phyloP scores from a whole-genome alignment of 1,140 invertebrate genomes.

The Pogonomyrmex barbatus region DNA sequence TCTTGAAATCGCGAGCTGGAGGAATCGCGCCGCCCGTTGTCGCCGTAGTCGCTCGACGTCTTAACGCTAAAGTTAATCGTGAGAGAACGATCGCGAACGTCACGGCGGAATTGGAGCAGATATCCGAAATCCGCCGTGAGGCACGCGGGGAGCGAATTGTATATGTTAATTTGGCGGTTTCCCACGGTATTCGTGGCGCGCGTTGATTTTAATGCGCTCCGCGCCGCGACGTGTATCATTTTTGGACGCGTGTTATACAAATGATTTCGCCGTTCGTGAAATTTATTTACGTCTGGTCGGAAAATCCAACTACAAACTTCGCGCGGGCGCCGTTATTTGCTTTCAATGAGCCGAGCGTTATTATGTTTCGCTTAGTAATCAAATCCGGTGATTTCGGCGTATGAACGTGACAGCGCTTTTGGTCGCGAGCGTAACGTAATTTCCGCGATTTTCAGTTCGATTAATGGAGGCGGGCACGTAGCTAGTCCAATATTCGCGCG shows the following conservation, averaged over 20 bases:
- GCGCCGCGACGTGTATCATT: slow-evolving; percentile 38
- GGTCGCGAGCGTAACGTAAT: slow-evolving; percentile 64
- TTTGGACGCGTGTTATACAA: slow-evolving; percentile 54
- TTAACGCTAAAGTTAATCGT: neutral
- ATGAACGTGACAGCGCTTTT: slow-evolving; percentile 72
- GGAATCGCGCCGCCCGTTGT: neutral
- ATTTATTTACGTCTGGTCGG: slow-evolving; percentile 59
- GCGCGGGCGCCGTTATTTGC: slow-evolving; percentile 51
- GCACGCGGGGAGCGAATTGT: slow-evolving; percentile 9
- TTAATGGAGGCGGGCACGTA: slow-evolving; percentile 69
- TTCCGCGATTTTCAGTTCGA: slow-evolving; percentile 75
- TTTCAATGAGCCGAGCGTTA: slow-evolving; percentile 64
- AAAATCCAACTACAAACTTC: slow-evolving; percentile 56
- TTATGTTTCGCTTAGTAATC: slow-evolving; percentile 65
- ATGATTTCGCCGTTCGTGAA: slow-evolving; percentile 57
- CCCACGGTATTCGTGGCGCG: slow-evolving; percentile 32
- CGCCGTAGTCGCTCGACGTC: too few species aligned
- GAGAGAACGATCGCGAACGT: slow-evolving; percentile 1
- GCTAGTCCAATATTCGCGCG: slow-evolving; percentile 74
- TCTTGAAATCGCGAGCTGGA: neutral
- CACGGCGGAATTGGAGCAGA: neutral
- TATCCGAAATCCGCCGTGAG: neutral
- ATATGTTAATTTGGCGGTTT: slow-evolving; percentile 56
- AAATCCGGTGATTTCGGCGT: slow-evolving; percentile 68
- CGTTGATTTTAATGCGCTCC: slow-evolving; percentile 55